phyloP scores from a whole-genome alignment of 2,113 vertebrate genomes.

The Hiodon alosoides region DNA sequence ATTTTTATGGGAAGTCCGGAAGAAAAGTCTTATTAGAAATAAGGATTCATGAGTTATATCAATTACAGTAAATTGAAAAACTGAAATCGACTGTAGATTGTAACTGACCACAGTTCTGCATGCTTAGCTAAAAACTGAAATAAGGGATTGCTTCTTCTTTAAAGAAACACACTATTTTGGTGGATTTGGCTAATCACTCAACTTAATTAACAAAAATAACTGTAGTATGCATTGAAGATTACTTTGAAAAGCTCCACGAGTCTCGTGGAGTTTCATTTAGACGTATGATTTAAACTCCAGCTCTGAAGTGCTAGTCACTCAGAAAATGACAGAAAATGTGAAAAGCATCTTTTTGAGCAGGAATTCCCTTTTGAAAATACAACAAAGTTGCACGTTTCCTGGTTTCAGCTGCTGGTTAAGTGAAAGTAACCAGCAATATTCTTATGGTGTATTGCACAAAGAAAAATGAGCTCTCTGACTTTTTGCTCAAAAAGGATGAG shows the following conservation, averaged over 20 bases:
- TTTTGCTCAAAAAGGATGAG: not conserved
- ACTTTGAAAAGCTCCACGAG: no score
- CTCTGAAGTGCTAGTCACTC: not conserved
- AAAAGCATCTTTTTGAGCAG: not conserved
- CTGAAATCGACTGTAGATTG: slow-evolving; percentile 34
- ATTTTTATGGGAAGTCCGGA: no score
- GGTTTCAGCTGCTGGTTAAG: no score
- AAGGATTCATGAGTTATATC: slow-evolving; percentile 21
- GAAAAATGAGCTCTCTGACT: no score
- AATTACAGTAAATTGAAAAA: slow-evolving; percentile 19
- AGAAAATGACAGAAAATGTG: not conserved
- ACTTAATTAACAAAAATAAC: no score
- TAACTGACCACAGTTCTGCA: slow-evolving; percentile 30
- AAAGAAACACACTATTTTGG: not conserved
- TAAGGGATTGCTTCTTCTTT: slow-evolving; percentile 24
- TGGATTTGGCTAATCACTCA: no score
- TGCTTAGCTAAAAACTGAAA: slow-evolving; percentile 34
- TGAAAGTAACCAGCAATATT: no score
- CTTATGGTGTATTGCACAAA: no score
- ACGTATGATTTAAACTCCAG: not conserved
- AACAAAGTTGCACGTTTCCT: no score
- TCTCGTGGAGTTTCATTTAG: no score
- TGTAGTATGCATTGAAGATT: no score
- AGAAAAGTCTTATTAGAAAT: slow-evolving; percentile 11
- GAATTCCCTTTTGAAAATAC: not conserved